Conservation (phyloP, 2,797 vertebrate genomes). For the Diglossa cyanea region DNA sequence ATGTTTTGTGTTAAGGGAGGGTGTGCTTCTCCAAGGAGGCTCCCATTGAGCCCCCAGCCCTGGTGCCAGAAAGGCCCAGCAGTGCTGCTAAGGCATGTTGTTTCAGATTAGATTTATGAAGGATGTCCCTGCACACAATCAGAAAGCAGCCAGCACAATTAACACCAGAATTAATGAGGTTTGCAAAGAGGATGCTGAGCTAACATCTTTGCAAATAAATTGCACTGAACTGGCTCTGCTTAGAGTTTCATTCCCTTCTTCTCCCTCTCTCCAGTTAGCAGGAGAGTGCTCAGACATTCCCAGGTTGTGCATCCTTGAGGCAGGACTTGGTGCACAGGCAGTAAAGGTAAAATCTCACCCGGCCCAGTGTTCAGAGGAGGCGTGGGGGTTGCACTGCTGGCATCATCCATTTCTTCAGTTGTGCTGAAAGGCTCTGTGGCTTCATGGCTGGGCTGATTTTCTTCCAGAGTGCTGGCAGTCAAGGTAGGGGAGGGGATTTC, state of each 20-base stretch:
- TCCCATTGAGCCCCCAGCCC: neutral
- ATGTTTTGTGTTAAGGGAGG: neutral
- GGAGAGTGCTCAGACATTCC: neutral
- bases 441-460: neutral
- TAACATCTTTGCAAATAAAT: neutral
- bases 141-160: neutral
- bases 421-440: neutral
- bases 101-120: neutral
- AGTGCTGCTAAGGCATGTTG: neutral
- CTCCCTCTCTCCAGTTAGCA: neutral
- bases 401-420: neutral
- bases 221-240: neutral
- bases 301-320: neutral
- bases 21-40: neutral
- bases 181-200: neutral
- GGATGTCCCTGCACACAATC: neutral
- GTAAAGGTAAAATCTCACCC: conserved; percentile 30
- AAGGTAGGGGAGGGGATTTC: neutral
- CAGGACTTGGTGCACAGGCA: neutral
- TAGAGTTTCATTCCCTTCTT: neutral
- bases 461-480: neutral
- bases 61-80: neutral
- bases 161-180: neutral
- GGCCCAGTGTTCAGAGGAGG: neutral
- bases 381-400: neutral